These are phyloP conservation scores for Agrotis clavis DNA, from an alignment of 2,888 invertebrate genomes.

Conservation along the genomic window DNA sequence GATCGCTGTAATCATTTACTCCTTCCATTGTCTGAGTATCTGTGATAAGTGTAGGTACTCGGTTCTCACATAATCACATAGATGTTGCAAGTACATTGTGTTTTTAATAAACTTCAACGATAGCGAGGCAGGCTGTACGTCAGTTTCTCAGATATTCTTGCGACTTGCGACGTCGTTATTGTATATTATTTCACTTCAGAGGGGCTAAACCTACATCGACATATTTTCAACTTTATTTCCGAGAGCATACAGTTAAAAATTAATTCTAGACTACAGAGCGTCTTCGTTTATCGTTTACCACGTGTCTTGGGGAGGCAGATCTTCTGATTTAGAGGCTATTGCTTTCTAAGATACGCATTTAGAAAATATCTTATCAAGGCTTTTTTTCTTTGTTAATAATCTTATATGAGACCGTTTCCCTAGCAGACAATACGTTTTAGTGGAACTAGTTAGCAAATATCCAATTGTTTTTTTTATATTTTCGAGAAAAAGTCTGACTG, in stretches of 20 bases:
- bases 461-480: background rate
- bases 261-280: too few relatives aligned
- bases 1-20: slow-evolving; percentile 25
- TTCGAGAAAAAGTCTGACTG: background rate
- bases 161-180: slow-evolving; percentile 42
- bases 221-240: too few relatives aligned
- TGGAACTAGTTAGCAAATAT: background rate
- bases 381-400: too few relatives aligned
- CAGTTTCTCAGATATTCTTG: slow-evolving; percentile 23
- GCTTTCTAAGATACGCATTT: too few relatives aligned
- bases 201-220: too few relatives aligned
- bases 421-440: background rate
- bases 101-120: slow-evolving; percentile 47
- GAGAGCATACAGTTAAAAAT: too few relatives aligned
- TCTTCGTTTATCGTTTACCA: too few relatives aligned
- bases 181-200: slow-evolving; percentile 58
- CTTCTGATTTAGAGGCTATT: too few relatives aligned
- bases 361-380: too few relatives aligned
- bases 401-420: background rate
- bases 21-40: slow-evolving; percentile 42
- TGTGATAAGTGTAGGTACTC: slow-evolving; percentile 28
- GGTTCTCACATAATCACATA: slow-evolving; percentile 51
- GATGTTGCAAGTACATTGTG: slow-evolving; percentile 43
- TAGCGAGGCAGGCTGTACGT: slow-evolving; percentile 19
- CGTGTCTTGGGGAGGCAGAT: too few relatives aligned